Evolutionary conservation across 2,888 invertebrate genomes (phyloP).

Genomic region (Tanytarsus gracilentus): DNA sequence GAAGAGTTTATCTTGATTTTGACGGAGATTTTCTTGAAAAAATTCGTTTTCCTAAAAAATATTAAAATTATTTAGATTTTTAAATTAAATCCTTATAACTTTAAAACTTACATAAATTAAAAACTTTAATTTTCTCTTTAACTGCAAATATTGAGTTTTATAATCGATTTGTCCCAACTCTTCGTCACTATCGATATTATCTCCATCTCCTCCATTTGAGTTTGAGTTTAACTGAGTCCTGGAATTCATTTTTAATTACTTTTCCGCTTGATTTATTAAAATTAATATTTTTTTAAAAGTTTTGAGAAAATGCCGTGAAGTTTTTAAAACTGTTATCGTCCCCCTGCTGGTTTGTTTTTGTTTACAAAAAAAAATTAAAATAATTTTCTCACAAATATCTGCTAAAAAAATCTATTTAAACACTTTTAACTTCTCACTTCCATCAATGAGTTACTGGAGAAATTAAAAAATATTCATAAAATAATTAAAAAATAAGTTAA

Average conservation of each 20-base stretch:
- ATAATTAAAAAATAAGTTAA: too few relatives aligned
- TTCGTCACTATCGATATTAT: conserved; percentile 15
- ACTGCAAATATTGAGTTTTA: conserved; percentile 72
- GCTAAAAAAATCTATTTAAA: too few relatives aligned
- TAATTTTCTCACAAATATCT: too few relatives aligned
- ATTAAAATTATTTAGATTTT: neutral
- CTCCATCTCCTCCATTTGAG: conserved; percentile 16
- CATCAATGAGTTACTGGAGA: too few relatives aligned
- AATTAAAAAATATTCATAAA: too few relatives aligned
- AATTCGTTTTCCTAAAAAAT: conserved; percentile 84
- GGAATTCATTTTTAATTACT: neutral
- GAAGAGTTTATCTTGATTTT: conserved; percentile 75
- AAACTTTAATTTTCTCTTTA: conserved; percentile 82
- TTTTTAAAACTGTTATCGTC: neutral
- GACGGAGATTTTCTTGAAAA: conserved; percentile 83
- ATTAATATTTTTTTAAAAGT: neutral
- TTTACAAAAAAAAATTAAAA: too few relatives aligned
- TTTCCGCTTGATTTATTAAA: neutral
- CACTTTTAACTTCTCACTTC: too few relatives aligned
- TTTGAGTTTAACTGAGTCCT: conserved; percentile 7
- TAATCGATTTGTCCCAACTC: conserved; percentile 45
- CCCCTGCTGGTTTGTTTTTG: neutral
- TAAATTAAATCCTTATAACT: conserved; percentile 32
- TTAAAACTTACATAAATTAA: conserved; percentile 86
- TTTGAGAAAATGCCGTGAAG: neutral